Percentiles rank a stretch among this genome's conserved stretches.
phyloP scores from a whole-genome alignment of 2,113 vertebrate species.

The Oryzias woworae region DNA sequence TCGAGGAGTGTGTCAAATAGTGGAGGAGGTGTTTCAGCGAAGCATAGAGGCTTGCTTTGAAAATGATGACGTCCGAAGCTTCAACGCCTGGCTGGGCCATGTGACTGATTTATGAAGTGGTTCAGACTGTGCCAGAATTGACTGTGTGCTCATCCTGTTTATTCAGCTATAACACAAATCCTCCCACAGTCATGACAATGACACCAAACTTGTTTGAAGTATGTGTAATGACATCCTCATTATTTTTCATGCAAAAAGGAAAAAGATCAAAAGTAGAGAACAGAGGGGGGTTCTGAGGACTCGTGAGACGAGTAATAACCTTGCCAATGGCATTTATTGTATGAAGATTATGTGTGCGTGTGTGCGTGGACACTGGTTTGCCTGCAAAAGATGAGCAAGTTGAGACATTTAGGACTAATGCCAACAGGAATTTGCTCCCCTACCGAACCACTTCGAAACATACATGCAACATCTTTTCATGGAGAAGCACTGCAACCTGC shows the following conservation, averaged over 20 bases:
- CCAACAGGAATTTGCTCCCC: conserved; percentile 11
- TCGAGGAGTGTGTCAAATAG: too few species aligned
- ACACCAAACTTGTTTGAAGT: conserved; percentile 41
- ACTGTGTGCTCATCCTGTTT: conserved; percentile 15
- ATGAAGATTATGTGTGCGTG: conserved; percentile 2
- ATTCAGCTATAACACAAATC: conserved; percentile 20
- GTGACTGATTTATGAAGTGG: too few species aligned
- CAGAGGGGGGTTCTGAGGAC: conserved; percentile 43
- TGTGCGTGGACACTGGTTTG: not conserved
- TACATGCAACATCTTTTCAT: not conserved
- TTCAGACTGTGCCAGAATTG: not conserved
- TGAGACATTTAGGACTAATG: conserved; percentile 51
- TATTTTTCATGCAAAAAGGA: conserved; percentile 57
- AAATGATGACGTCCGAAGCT: too few species aligned
- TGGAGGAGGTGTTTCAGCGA: too few species aligned
- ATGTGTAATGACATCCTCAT: conserved; percentile 61
- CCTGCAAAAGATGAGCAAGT: conserved; percentile 16
- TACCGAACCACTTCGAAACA: not conserved
- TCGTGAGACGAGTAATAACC: conserved; percentile 61
- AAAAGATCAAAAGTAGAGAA: conserved; percentile 44
- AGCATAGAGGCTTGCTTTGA: too few species aligned
- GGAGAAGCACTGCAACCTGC: conserved; percentile 1
- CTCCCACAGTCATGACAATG: conserved; percentile 7
- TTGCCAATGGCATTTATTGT: conserved; percentile 65
- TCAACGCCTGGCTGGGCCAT: too few species aligned